These are phyloP conservation scores for Acanthopleura granulata DNA, from an alignment of 2,888 invertebrate species.

Conservation along the genomic window DNA sequence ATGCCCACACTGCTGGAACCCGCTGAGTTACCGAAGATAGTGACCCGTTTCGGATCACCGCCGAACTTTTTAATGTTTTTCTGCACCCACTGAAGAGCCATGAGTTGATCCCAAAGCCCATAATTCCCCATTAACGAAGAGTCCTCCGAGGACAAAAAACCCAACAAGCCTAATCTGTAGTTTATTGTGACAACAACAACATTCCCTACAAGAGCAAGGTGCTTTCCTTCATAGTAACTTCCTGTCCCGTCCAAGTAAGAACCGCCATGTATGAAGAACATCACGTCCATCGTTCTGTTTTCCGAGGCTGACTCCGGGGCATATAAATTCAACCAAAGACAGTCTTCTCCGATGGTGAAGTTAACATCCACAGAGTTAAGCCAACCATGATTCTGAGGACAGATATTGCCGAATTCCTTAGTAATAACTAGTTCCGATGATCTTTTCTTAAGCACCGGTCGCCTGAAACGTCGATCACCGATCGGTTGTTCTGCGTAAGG, in stretches of 20 bases:
- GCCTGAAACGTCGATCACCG: not conserved
- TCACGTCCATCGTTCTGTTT: constrained; percentile 27
- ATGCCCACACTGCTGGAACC: constrained; percentile 42
- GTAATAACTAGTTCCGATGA: not conserved
- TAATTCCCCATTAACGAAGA: constrained; percentile 45
- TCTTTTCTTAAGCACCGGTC: constrained; percentile 2
- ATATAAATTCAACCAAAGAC: constrained; percentile 46
- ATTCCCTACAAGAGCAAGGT: constrained; percentile 34
- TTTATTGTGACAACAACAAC: constrained; percentile 46
- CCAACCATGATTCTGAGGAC: constrained; percentile 14
- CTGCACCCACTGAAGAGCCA: constrained; percentile 49
- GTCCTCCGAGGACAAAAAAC: constrained; percentile 48
- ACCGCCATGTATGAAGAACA: constrained; percentile 44
- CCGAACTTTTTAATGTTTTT: constrained; percentile 43
- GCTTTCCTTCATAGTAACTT: constrained; percentile 39
- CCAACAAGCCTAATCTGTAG: constrained; percentile 45
- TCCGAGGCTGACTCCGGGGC: constrained; percentile 29
- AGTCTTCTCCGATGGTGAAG: constrained; percentile 37
- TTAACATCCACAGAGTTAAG: not conserved
- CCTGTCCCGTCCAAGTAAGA: constrained; percentile 40
- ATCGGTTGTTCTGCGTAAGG: constrained; percentile 16
- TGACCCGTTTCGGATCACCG: constrained; percentile 40
- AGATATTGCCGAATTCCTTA: constrained; percentile 7
- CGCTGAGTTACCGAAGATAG: constrained; percentile 52
- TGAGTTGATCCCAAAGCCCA: constrained; percentile 50